These are phyloP conservation scores for Monarcha castaneiventris DNA, from an alignment of 2,113 vertebrate species.

Conservation along the genomic window DNA sequence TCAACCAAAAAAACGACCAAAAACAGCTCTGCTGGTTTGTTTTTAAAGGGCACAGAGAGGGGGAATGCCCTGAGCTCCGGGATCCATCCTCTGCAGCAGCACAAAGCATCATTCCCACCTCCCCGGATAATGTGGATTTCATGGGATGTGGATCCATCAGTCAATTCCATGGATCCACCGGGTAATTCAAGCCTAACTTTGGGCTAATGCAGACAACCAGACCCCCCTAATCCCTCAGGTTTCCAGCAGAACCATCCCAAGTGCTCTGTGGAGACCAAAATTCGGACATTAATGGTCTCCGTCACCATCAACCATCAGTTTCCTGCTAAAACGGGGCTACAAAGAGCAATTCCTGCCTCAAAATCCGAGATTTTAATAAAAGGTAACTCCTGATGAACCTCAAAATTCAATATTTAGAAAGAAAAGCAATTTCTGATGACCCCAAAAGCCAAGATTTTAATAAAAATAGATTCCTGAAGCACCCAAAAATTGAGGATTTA, in stretches of 20 bases:
- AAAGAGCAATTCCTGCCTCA: background rate
- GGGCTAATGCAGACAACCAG: accelerated
- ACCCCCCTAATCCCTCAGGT: background rate
- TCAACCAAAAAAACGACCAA: too few relatives aligned
- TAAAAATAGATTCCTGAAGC: background rate
- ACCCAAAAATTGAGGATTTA: background rate
- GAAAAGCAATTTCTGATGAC: background rate
- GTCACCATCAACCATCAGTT: background rate
- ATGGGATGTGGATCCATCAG: accelerated
- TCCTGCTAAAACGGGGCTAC: background rate
- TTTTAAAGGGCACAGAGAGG: background rate
- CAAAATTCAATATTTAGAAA: background rate
- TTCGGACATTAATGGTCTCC: accelerated
- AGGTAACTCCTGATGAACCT: background rate
- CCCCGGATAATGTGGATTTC: background rate
- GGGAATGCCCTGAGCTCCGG: background rate
- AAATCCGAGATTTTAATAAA: background rate
- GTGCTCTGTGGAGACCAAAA: background rate
- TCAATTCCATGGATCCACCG: background rate
- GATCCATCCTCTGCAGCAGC: background rate
- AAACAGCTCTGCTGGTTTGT: background rate
- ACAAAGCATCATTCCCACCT: background rate
- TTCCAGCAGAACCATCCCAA: background rate
- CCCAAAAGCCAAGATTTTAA: background rate
- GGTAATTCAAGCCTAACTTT: background rate